Evolutionary conservation across 1,140 invertebrate genomes (phyloP).

Genomic region (Cydia pomonella): DNA sequence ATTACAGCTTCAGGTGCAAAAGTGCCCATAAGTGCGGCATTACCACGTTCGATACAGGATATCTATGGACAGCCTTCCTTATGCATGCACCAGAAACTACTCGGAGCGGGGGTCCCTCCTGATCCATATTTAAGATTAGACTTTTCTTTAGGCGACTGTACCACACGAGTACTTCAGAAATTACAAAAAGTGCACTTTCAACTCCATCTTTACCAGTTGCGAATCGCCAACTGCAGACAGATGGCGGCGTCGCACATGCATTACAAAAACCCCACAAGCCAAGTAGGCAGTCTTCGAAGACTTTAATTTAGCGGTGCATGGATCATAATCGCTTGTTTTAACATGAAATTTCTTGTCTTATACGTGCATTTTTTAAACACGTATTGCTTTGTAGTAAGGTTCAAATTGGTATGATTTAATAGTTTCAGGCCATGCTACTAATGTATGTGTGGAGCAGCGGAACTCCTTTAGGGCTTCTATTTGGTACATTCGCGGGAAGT

Average conservation of each 20-base stretch:
- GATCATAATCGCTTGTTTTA: not conserved
- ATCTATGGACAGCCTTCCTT: too few species aligned
- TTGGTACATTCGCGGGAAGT: slow-evolving; percentile 34
- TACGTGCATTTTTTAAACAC: not conserved
- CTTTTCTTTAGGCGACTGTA: not conserved
- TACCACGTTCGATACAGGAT: too few species aligned
- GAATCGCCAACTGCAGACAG: slow-evolving; percentile 40
- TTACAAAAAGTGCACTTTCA: slow-evolving; percentile 22
- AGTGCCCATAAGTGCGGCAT: too few species aligned
- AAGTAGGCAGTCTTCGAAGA: not conserved
- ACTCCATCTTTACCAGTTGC: slow-evolving; percentile 12
- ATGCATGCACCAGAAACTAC: too few species aligned
- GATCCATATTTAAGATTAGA: too few species aligned
- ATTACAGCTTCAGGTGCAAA: too few species aligned
- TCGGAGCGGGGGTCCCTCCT: too few species aligned
- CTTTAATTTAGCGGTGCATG: not conserved
- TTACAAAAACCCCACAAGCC: slow-evolving; percentile 20
- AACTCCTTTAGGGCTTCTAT: slow-evolving; percentile 46
- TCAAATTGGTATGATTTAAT: not conserved
- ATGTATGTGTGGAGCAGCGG: slow-evolving; percentile 32
- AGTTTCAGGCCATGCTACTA: not conserved
- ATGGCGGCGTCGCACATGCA: slow-evolving; percentile 44
- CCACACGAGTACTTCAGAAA: not conserved
- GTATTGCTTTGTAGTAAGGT: not conserved
- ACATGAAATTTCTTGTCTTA: not conserved